A percentile compares a stretch with the other conserved stretches of the same genome.
These are phyloP conservation scores for Danio jaintianensis DNA, from an alignment of 2,797 vertebrate genomes.

Conservation along the genomic window DNA sequence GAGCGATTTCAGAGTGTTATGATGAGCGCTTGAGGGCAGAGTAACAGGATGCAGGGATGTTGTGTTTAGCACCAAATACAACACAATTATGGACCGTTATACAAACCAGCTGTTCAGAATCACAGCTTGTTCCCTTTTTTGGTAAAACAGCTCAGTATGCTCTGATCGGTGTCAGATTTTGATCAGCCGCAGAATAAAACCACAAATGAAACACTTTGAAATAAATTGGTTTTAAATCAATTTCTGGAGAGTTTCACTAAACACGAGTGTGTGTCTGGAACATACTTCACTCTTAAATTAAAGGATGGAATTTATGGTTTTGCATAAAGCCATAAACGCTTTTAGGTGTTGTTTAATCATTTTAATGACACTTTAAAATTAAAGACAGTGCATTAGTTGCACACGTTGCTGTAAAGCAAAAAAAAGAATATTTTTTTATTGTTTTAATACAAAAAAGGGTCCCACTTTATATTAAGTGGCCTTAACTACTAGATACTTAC, in stretches of 20 bases:
- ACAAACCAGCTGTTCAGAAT: slow-evolving; percentile 25
- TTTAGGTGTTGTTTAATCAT: neutral
- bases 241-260: neutral
- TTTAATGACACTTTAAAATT: too few species aligned
- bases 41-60: neutral
- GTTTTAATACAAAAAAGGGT: too few species aligned
- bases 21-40: neutral
- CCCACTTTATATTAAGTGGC: too few species aligned
- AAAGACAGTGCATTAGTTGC: too few species aligned
- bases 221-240: neutral
- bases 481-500: too few species aligned
- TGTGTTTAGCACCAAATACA: slow-evolving; percentile 18
- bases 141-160: neutral
- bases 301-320: neutral
- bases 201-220: neutral
- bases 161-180: neutral
- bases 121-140: slow-evolving; percentile 12
- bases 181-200: neutral
- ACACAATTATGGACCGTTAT: slow-evolving; percentile 16
- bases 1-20: too few species aligned
- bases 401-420: too few species aligned
- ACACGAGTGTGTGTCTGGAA: neutral
- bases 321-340: neutral
- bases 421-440: too few species aligned
- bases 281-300: neutral